Conservation (phyloP, 1,140 invertebrate species). For the Apis laboriosa region DNA sequence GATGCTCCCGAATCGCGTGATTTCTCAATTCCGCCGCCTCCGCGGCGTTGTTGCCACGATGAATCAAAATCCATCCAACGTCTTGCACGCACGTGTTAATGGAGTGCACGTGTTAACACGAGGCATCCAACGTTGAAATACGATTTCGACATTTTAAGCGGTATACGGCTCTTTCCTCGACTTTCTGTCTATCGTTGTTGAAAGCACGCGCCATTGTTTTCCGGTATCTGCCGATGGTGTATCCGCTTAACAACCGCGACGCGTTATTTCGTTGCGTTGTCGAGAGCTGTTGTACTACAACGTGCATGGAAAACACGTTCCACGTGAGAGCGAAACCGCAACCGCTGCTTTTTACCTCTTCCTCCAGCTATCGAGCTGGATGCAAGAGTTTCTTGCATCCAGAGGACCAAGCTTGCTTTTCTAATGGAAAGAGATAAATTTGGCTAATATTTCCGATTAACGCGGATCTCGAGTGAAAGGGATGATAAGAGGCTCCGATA, state of each 20-base stretch:
- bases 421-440: too few relatives aligned
- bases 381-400: too few relatives aligned
- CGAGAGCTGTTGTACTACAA: background rate
- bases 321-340: background rate
- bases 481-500: too few relatives aligned
- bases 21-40: background rate
- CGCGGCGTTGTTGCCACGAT: background rate
- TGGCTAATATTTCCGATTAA: too few relatives aligned
- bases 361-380: too few relatives aligned
- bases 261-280: constrained; percentile 2
- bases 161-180: background rate
- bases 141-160: background rate
- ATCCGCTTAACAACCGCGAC: constrained; percentile 9
- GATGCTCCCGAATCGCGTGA: background rate
- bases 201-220: constrained; percentile 34
- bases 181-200: background rate
- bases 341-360: background rate
- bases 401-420: too few relatives aligned
- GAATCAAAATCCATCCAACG: background rate
- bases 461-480: too few relatives aligned
- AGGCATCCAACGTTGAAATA: background rate
- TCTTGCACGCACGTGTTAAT: constrained; percentile 3
- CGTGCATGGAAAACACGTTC: background rate
- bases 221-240: background rate
- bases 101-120: background rate